These are phyloP conservation scores for Arremon brunneinucha DNA, from an alignment of 2,797 vertebrate species.

Conservation along the genomic window DNA sequence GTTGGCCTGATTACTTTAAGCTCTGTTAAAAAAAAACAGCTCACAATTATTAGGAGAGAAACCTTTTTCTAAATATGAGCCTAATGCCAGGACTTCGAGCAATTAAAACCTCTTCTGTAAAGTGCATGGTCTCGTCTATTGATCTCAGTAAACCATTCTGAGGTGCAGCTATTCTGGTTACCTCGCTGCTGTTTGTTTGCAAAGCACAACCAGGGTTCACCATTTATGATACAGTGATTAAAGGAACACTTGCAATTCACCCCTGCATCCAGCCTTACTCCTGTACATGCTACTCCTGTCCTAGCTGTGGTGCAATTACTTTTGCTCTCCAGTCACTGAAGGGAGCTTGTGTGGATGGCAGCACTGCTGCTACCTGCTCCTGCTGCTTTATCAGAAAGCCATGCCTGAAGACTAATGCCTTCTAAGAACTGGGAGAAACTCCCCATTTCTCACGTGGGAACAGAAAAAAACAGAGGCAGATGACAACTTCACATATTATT, in stretches of 20 bases:
- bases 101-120: background rate
- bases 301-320: background rate
- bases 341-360: background rate
- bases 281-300: background rate
- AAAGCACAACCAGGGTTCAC: background rate
- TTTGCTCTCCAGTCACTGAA: background rate
- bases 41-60: background rate
- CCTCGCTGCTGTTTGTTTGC: background rate
- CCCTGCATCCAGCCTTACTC: background rate
- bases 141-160: background rate
- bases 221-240: background rate
- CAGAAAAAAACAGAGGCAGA: background rate
- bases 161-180: background rate
- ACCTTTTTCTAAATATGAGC: background rate
- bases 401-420: background rate
- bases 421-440: background rate
- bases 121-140: background rate
- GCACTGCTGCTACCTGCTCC: background rate
- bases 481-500: background rate
- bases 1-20: background rate
- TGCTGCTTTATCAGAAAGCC: background rate
- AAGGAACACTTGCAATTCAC: background rate
- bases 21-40: background rate
- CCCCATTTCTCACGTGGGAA: background rate
- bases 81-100: background rate